phyloP scores from a whole-genome alignment of 2,113 vertebrate genomes.

The Parotia lawesii region DNA sequence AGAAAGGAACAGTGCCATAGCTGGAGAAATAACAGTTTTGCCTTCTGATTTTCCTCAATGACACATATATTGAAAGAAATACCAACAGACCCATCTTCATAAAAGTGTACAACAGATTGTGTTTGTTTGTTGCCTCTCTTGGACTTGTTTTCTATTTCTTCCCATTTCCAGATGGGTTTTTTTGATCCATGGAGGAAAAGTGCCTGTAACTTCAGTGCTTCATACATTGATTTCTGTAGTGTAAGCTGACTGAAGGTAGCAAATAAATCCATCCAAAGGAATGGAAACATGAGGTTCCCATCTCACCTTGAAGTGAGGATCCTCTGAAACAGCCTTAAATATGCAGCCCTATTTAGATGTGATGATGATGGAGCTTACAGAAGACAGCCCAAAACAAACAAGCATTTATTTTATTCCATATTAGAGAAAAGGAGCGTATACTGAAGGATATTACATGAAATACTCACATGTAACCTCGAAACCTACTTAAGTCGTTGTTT shows the following conservation, averaged over 20 bases:
- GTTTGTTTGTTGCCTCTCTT: not conserved
- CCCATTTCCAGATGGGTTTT: not conserved
- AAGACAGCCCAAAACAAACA: not conserved
- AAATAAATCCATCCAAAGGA: not conserved
- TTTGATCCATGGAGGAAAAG: not conserved
- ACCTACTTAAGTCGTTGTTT: constrained; percentile 93
- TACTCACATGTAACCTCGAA: constrained; percentile 96
- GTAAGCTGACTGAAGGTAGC: not conserved
- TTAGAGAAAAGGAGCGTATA: not conserved
- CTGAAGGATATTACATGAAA: not conserved
- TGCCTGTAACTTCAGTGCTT: not conserved
- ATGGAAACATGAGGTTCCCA: not conserved
- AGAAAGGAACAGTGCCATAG: not conserved
- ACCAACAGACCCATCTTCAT: not conserved
- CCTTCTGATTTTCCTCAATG: not conserved
- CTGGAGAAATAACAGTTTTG: not conserved
- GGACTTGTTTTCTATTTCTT: not conserved
- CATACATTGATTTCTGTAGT: not conserved
- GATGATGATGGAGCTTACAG: not conserved
- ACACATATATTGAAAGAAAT: not conserved
- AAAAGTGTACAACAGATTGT: not conserved
- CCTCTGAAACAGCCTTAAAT: not conserved
- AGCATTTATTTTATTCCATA: not conserved
- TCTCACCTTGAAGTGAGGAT: not conserved
- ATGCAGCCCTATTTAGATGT: not conserved